These are phyloP conservation scores for Hyla sarda DNA, from an alignment of 2,113 vertebrate species.

Conservation along the genomic window DNA sequence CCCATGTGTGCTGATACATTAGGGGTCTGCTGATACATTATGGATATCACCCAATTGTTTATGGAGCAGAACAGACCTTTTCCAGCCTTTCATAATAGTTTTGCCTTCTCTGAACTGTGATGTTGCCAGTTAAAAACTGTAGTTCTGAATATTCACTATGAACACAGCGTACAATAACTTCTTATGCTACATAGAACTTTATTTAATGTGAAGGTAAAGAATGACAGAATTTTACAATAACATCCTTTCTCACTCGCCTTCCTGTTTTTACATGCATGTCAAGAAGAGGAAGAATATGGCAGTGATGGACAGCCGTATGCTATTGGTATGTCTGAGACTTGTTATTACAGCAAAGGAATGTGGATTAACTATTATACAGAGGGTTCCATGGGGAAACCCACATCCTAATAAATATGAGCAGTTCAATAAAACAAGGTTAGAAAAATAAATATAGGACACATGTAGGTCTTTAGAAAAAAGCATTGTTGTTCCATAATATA, in stretches of 20 bases:
- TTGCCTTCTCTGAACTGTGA: too few species aligned
- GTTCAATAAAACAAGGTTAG: background rate
- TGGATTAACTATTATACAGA: background rate
- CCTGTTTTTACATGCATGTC: conserved; percentile 29
- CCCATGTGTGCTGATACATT: too few species aligned
- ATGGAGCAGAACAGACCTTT: too few species aligned
- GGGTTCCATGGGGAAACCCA: background rate
- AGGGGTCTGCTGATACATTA: too few species aligned
- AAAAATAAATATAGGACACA: background rate
- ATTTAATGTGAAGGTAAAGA: background rate
- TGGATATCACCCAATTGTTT: too few species aligned
- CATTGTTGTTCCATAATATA: background rate
- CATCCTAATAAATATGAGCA: conserved; percentile 5
- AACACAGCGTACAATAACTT: background rate
- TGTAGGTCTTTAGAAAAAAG: background rate
- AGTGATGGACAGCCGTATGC: conserved; percentile 79
- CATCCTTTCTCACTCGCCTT: background rate
- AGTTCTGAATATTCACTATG: too few species aligned
- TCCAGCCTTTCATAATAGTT: too few species aligned
- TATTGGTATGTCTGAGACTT: conserved; percentile 75
- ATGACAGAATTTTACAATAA: background rate
- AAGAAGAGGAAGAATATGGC: conserved; percentile 88
- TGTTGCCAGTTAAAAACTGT: too few species aligned
- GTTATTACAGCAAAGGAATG: conserved; percentile 5
- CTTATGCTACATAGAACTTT: background rate